Evolutionary conservation across 2,113 vertebrate genomes (phyloP).

Genomic region (Dryoscopus gambensis): DNA sequence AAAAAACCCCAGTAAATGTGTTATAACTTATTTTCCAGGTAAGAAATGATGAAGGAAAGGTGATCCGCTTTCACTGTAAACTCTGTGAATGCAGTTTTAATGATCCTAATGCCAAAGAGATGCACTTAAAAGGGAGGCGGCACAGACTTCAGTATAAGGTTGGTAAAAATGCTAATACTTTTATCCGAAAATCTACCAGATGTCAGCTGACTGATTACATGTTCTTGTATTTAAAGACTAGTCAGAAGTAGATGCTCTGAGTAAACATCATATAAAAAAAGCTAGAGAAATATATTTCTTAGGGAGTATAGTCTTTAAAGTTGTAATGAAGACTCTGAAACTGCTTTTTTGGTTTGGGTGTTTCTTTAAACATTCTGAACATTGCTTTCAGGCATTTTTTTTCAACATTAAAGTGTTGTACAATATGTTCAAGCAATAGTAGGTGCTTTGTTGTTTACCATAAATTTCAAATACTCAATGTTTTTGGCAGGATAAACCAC

Average conservation of each 20-base stretch:
- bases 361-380: neutral
- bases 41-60: neutral
- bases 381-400: neutral
- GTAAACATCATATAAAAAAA: neutral
- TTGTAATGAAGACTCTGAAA: neutral
- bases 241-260: neutral
- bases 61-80: slow-evolving; percentile 90
- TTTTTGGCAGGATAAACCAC: neutral
- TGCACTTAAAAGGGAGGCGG: slow-evolving; percentile 93
- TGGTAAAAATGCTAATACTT: neutral
- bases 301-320: neutral
- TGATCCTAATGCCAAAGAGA: slow-evolving; percentile 96
- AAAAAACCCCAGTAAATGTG: neutral
- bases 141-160: slow-evolving; percentile 96
- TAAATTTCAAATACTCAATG: neutral
- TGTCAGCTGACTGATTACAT: neutral
- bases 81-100: slow-evolving; percentile 98
- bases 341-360: neutral
- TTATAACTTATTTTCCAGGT: neutral
- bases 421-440: neutral
- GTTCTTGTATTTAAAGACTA: neutral
- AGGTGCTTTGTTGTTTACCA: neutral
- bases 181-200: neutral
- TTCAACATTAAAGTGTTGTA: neutral
- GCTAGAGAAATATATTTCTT: neutral